A percentile compares a stretch with the other conserved stretches of the same genome.
Conservation (phyloP, 2,797 vertebrate genomes). For the Vespertilio murinus region DNA sequence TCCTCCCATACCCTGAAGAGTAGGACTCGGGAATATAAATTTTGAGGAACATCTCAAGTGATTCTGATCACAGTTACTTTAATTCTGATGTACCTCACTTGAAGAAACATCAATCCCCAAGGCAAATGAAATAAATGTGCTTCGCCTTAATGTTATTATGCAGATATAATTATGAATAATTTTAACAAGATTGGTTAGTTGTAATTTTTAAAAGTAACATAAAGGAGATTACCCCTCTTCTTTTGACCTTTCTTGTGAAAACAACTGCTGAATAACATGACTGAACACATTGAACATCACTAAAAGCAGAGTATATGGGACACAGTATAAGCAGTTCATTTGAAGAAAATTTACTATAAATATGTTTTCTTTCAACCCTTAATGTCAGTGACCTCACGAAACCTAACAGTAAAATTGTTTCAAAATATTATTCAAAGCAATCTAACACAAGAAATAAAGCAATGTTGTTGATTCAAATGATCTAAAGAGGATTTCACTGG, state of each 20-base stretch:
- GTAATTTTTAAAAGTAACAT: slow-evolving; percentile 17
- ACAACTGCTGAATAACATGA: not conserved
- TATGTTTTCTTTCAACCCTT: not conserved
- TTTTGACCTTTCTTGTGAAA: slow-evolving; percentile 42
- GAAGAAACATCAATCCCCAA: slow-evolving; percentile 5
- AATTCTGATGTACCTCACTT: not conserved
- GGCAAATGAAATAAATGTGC: not conserved
- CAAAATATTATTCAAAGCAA: slow-evolving; percentile 23
- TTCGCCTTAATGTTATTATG: slow-evolving; percentile 31
- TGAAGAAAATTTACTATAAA: not conserved
- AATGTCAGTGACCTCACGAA: not conserved
- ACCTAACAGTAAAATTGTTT: not conserved
- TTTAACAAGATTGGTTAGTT: slow-evolving; percentile 13
- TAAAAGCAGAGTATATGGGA: not conserved
- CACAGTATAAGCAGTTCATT: not conserved
- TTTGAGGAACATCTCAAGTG: not conserved
- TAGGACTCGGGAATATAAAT: not conserved
- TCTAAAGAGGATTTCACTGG: not conserved
- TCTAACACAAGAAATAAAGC: not conserved
- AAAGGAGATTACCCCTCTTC: not conserved
- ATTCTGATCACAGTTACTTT: slow-evolving; percentile 5
- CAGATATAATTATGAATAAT: not conserved
- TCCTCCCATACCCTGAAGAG: not conserved
- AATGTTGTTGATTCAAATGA: not conserved
- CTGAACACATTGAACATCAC: not conserved